These are phyloP conservation scores for Turritopsis rubra DNA, from an alignment of 30 jellyfish, hydroid and myxozoan genomes.

Conservation along the genomic window DNA sequence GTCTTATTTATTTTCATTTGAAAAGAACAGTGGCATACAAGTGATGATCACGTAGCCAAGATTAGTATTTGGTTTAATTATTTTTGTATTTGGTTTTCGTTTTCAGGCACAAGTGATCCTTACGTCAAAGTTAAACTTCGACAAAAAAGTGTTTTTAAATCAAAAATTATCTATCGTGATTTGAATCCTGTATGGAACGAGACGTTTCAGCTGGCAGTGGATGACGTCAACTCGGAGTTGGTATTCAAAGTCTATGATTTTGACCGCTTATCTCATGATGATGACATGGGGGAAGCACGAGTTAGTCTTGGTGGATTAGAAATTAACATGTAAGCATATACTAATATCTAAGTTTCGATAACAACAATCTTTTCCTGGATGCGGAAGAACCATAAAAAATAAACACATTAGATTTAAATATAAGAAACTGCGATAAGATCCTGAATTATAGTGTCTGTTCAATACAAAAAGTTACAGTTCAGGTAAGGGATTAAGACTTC, in stretches of 20 bases:
- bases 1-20: too few relatives aligned
- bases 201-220: conserved; percentile 57
- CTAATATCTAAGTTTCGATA: not conserved
- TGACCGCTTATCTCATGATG: conserved; percentile 81
- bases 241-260: conserved; percentile 86
- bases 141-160: conserved; percentile 71
- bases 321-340: conserved; percentile 50
- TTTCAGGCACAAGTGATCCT: conserved; percentile 92
- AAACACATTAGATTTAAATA: too few relatives aligned
- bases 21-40: too few relatives aligned
- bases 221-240: conserved; percentile 61
- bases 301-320: conserved; percentile 55
- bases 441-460: too few relatives aligned
- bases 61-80: too few relatives aligned
- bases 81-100: not conserved
- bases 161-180: conserved; percentile 59
- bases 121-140: conserved; percentile 81
- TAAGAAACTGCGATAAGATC: too few relatives aligned
- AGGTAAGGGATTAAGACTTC: too few relatives aligned
- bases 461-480: too few relatives aligned
- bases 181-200: conserved; percentile 91
- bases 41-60: too few relatives aligned
- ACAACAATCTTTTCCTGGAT: too few relatives aligned
- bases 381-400: too few relatives aligned
- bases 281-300: conserved; percentile 84